Conservation (phyloP, 2,888 invertebrate genomes). For the Holacanthella duospinosa region DNA sequence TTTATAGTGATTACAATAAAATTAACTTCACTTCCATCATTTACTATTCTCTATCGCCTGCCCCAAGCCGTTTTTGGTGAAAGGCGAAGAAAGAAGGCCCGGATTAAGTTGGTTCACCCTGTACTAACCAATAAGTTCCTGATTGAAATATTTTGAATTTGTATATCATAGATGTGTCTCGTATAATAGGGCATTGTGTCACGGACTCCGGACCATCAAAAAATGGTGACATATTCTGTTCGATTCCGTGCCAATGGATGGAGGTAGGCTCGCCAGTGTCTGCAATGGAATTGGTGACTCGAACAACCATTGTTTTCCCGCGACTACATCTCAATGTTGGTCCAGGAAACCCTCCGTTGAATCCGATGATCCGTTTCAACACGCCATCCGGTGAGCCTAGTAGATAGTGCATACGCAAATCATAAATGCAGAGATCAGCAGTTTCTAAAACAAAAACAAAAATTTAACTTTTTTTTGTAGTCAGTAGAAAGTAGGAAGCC, state of each 20-base stretch:
- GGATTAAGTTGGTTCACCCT: no score
- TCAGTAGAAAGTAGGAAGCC: no score
- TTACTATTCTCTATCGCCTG: no score
- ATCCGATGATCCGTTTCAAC: neutral
- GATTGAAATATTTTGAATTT: neutral
- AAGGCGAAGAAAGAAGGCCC: no score
- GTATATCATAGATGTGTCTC: neutral
- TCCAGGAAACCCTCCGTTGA: neutral
- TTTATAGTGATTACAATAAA: no score
- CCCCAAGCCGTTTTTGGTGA: no score
- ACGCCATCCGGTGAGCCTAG: neutral
- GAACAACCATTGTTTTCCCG: neutral
- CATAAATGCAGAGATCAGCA: neutral
- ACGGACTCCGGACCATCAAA: neutral
- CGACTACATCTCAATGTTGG: neutral
- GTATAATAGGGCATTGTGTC: neutral
- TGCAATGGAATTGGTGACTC: neutral
- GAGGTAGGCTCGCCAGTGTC: neutral
- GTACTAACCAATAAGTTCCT: no score
- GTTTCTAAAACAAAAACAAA: neutral
- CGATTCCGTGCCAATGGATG: neutral
- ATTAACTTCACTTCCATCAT: no score
- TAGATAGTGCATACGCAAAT: neutral
- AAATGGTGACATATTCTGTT: neutral
- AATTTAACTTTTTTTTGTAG: no score